Evolutionary conservation across 2,797 vertebrate species (phyloP), one percentile per base, ranked within the genome.

Genomic region (Nasua narica): DNA sequence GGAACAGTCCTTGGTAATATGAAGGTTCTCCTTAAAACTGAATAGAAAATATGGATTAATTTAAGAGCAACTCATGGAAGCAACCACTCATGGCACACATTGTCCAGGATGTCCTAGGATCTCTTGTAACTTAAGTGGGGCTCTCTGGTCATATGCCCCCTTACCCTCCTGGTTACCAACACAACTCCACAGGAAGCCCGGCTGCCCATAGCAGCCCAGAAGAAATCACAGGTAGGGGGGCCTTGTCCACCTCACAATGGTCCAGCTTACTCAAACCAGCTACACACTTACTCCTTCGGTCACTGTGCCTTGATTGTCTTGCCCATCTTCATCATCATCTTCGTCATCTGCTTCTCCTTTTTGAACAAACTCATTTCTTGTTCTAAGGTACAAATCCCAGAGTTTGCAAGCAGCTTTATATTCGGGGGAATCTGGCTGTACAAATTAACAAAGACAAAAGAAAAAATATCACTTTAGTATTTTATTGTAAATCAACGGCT

Each of bases 301-400:
- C 81, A 99, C 99, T 29, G 99, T 97, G 93, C 99, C 99, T 18
- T 99, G 99, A 97, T 99, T 99, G 98, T 99, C 99, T 85, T 99
- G 99, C 3, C 98, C 99, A 1, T 99, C 99, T 29, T 99, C 99
- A 65, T 99, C 99, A 13, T 99, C 99, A 0, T 99, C 99, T 0
- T 99, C 99, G 0, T 99, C 99, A 48, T 99, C 99, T 87, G 99
- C 99, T 95, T 99, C 99, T 74, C 99, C 99, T 96, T 99, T 99
- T 97, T 99, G 99, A 98, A 99, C 99, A 99, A 99, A 99, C 83
- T 99, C 99, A 95, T 99, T 99, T 98, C 99, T 99, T 98, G 99
- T 99, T 92, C 99, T 99, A 97, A 99, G 98, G 98, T 99, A 99
- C 96, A 99, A 99, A 98, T 99, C 99, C 99, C 99, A 99, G n/a